Conservation (phyloP, 2,888 invertebrate species). For the Dynastes tityus region DNA sequence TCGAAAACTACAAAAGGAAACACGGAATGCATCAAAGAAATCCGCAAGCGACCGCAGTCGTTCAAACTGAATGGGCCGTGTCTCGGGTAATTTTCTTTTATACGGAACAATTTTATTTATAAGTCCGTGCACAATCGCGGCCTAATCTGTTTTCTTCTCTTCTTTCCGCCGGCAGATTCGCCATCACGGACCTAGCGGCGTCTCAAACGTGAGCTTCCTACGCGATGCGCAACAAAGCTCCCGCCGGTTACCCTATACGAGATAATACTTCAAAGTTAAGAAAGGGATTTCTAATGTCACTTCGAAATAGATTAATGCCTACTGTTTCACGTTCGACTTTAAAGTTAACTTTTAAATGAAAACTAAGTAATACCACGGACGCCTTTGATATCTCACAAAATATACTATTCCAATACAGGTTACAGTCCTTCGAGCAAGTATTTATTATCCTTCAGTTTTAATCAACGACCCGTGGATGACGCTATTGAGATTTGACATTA, state of each 20-base stretch:
- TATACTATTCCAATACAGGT: neutral
- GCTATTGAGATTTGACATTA: no score
- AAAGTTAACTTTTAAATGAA: slow-evolving; percentile 36
- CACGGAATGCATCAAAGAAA: neutral
- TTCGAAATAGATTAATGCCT: slow-evolving; percentile 30
- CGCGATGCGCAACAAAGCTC: slow-evolving; percentile 5
- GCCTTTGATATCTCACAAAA: neutral
- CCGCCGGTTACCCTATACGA: neutral
- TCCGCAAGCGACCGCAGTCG: neutral
- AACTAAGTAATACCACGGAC: slow-evolving; percentile 6
- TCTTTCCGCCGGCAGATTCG: slow-evolving; percentile 28
- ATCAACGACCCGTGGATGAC: no score
- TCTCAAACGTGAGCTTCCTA: slow-evolving; percentile 38
- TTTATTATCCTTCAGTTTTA: no score
- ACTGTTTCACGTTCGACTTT: slow-evolving; percentile 9
- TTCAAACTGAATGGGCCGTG: slow-evolving; percentile 5
- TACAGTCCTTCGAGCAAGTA: neutral
- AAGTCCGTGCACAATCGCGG: slow-evolving; percentile 48
- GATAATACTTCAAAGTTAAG: slow-evolving; percentile 47
- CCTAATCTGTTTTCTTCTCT: slow-evolving; percentile 46
- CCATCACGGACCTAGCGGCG: slow-evolving; percentile 12
- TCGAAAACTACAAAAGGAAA: slow-evolving; percentile 7
- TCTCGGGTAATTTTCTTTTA: slow-evolving; percentile 41
- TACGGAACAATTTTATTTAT: slow-evolving; percentile 44
- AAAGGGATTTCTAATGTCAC: slow-evolving; percentile 41